A percentile compares a stretch with the other conserved stretches of the same genome.
phyloP scores from a whole-genome alignment of 1,140 invertebrate species.

The Colletes gigas region DNA sequence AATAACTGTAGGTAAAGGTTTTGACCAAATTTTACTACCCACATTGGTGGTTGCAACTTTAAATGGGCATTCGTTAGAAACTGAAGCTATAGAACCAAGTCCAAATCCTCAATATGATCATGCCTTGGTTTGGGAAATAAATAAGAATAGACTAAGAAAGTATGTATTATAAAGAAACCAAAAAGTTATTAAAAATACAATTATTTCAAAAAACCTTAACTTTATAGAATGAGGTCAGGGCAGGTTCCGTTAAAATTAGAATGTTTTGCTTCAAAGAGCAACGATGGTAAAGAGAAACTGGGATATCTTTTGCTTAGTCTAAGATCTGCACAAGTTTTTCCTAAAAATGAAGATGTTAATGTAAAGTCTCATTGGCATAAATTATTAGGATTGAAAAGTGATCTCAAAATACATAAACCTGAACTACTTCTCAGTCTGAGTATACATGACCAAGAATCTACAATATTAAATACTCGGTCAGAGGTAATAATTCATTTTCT shows the following conservation, averaged over 20 bases:
- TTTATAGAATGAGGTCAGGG: constrained; percentile 77
- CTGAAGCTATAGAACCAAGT: constrained; percentile 75
- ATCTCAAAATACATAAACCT: constrained; percentile 78
- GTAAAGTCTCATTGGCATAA: constrained; percentile 78
- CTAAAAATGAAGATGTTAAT: constrained; percentile 58
- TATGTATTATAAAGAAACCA: constrained; percentile 42
- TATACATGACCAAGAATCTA: constrained; percentile 73
- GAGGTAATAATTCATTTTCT: constrained; percentile 47
- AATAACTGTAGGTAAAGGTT: constrained; percentile 74
- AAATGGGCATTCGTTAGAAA: constrained; percentile 80
- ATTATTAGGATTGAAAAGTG: constrained; percentile 77
- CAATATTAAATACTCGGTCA: constrained; percentile 19
- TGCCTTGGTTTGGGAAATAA: constrained; percentile 81
- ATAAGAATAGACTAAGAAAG: constrained; percentile 79
- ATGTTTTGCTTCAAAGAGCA: constrained; percentile 78
- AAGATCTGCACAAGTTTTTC: constrained; percentile 79
- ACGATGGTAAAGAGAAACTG: constrained; percentile 75
- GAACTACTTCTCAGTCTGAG: constrained; percentile 80
- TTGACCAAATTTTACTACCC: constrained; percentile 78
- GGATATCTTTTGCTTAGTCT: constrained; percentile 81
- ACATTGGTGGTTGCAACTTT: constrained; percentile 79
- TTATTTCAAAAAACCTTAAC: constrained; percentile 7
- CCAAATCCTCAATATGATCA: constrained; percentile 75
- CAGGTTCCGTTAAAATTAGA: constrained; percentile 81
- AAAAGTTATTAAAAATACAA: too few relatives aligned